Evolutionary conservation across 2,888 invertebrate species (phyloP).

Genomic region (Hoplodrina ambigua): DNA sequence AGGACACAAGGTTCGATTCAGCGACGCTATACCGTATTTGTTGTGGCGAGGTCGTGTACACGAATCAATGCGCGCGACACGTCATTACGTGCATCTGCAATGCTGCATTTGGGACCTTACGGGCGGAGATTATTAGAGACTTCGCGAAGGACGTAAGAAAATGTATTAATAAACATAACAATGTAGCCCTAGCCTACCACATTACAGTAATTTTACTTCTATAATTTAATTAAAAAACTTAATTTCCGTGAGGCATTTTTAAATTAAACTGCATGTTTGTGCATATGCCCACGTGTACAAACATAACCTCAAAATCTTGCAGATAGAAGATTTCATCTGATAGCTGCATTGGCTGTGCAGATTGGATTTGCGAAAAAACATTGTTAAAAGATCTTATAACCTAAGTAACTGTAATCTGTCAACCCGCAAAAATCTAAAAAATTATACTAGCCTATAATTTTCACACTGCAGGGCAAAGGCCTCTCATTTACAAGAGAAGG

Average conservation of each 20-base stretch:
- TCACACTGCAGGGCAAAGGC: too few species aligned
- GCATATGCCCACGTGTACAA: conserved; percentile 28
- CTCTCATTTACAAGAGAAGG: too few species aligned
- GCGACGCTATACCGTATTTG: not conserved
- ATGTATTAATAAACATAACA: not conserved
- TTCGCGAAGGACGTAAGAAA: not conserved
- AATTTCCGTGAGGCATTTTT: conserved; percentile 6
- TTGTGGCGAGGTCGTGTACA: conserved; percentile 16
- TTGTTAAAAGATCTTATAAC: too few species aligned
- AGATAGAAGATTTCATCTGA: too few species aligned
- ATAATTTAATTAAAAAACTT: not conserved
- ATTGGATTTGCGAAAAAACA: too few species aligned
- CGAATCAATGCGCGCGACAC: conserved; percentile 51
- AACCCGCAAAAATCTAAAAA: too few species aligned
- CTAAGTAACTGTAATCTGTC: too few species aligned
- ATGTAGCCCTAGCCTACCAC: too few species aligned
- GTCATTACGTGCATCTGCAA: conserved; percentile 56
- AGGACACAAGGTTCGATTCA: conserved; percentile 12
- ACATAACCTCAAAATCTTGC: conserved; percentile 44
- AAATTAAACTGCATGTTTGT: not conserved
- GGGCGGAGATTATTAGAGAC: not conserved
- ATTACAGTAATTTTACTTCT: not conserved
- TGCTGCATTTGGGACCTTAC: conserved; percentile 54
- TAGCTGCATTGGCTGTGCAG: too few species aligned
- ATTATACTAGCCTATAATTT: too few species aligned